Evolutionary conservation across 2,797 vertebrate genomes (phyloP).

Genomic region (Microchirus variegatus): DNA sequence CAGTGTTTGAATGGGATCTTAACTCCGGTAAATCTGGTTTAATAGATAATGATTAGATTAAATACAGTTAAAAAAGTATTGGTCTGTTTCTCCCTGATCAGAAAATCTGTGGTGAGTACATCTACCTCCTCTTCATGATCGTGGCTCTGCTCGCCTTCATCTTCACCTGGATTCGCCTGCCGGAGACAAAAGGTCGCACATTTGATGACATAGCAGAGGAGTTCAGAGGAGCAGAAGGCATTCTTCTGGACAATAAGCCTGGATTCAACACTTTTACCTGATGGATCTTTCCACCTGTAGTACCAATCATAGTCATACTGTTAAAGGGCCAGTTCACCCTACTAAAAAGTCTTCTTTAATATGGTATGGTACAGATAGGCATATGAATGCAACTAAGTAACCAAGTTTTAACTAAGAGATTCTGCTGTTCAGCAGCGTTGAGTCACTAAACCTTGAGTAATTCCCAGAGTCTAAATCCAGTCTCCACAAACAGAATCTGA

Average conservation of each 20-base stretch:
- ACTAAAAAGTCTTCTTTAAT: not conserved
- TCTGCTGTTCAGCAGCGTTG: too few relatives aligned
- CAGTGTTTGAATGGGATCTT: too few relatives aligned
- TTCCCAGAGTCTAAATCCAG: too few relatives aligned
- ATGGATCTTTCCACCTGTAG: slow-evolving; percentile 4
- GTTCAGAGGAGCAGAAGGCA: slow-evolving; percentile 74
- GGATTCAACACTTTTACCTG: slow-evolving; percentile 82
- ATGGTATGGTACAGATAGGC: too few relatives aligned
- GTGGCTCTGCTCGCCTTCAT: slow-evolving; percentile 66
- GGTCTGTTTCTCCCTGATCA: slow-evolving; percentile 34
- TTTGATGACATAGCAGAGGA: slow-evolving; percentile 77
- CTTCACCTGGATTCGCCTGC: slow-evolving; percentile 74
- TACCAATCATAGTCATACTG: not conserved
- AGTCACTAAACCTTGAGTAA: too few relatives aligned
- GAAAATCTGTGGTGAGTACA: slow-evolving; percentile 70
- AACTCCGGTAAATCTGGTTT: too few relatives aligned
- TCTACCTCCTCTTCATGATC: slow-evolving; percentile 78
- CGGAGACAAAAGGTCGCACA: slow-evolving; percentile 80
- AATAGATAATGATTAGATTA: too few relatives aligned
- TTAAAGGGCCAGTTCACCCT: slow-evolving; percentile 3
- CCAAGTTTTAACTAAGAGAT: too few relatives aligned
- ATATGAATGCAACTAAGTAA: too few relatives aligned
- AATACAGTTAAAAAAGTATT: not conserved
- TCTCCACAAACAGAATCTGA: too few relatives aligned
- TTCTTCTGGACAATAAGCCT: slow-evolving; percentile 73